These are phyloP conservation scores for Paracentrotus lividus DNA, from an alignment of 53 echinoderm and acorn worm species.

Conservation along the genomic window DNA sequence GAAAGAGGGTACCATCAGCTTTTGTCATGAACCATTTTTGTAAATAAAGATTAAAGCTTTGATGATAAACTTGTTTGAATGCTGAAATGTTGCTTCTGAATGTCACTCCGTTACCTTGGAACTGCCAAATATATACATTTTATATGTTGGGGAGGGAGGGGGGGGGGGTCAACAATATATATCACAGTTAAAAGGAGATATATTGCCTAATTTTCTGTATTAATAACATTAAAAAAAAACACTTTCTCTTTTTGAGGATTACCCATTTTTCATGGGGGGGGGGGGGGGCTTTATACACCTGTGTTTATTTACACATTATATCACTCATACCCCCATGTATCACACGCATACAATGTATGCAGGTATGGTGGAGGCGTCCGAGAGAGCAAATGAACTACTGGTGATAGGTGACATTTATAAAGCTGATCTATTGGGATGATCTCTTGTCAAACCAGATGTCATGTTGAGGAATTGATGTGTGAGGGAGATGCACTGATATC, in stretches of 20 bases:
- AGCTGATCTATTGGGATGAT: conserved; percentile 55
- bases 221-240: too few relatives aligned
- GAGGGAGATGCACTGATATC: not conserved
- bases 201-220: too few relatives aligned
- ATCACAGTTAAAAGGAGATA: too few relatives aligned
- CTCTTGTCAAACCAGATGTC: conserved; percentile 43
- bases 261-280: not conserved
- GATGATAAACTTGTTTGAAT: too few relatives aligned
- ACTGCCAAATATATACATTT: too few relatives aligned
- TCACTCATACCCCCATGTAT: not conserved
- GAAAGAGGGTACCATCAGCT: too few relatives aligned
- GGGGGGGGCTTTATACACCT: not conserved
- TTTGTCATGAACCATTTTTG: too few relatives aligned
- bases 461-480: conserved; percentile 45
- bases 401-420: conserved; percentile 58
- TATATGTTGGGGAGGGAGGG: too few relatives aligned
- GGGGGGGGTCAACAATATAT: not conserved
- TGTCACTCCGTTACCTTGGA: too few relatives aligned
- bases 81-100: too few relatives aligned
- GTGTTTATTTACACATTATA: not conserved
- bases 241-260: not conserved
- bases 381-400: conserved; percentile 35
- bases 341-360: not conserved
- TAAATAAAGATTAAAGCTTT: too few relatives aligned
- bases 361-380: not conserved